These are phyloP conservation scores for Megaceryle alcyon DNA, from an alignment of 2,797 vertebrate species.

Conservation along the genomic window DNA sequence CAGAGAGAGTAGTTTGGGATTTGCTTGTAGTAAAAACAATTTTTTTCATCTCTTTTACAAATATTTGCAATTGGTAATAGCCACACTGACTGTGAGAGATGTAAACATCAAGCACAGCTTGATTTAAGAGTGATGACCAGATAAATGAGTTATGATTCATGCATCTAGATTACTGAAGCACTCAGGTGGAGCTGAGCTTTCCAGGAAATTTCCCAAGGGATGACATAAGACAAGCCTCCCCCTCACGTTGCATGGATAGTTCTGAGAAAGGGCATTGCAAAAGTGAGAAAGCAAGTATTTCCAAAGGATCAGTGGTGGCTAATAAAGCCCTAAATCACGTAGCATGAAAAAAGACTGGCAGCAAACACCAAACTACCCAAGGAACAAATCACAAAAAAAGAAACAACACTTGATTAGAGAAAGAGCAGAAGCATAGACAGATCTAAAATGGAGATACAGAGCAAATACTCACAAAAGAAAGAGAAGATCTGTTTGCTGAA, in stretches of 20 bases:
- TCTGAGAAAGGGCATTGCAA: conserved; percentile 24
- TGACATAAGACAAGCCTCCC: background rate
- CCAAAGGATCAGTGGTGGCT: background rate
- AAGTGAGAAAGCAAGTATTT: conserved; percentile 9
- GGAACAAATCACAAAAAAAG: background rate
- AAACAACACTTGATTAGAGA: background rate
- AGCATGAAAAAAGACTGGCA: background rate
- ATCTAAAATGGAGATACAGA: background rate
- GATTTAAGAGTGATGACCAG: background rate
- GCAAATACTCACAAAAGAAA: background rate
- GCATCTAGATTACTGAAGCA: background rate
- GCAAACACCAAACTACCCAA: background rate
- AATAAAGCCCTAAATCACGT: background rate
- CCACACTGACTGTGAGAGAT: background rate
- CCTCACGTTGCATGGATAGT: background rate
- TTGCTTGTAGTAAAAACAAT: background rate
- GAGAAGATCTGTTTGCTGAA: background rate
- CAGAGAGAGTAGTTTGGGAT: background rate
- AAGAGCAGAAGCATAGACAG: background rate
- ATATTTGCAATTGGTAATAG: background rate
- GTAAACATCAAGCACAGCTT: background rate
- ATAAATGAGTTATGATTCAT: background rate
- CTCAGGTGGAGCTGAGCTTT: conserved; percentile 18
- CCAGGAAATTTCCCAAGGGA: conserved; percentile 50
- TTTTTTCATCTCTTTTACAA: background rate